Evolutionary conservation across 2,113 vertebrate species (phyloP).

Genomic region (Forbesichthys papilliferus): DNA sequence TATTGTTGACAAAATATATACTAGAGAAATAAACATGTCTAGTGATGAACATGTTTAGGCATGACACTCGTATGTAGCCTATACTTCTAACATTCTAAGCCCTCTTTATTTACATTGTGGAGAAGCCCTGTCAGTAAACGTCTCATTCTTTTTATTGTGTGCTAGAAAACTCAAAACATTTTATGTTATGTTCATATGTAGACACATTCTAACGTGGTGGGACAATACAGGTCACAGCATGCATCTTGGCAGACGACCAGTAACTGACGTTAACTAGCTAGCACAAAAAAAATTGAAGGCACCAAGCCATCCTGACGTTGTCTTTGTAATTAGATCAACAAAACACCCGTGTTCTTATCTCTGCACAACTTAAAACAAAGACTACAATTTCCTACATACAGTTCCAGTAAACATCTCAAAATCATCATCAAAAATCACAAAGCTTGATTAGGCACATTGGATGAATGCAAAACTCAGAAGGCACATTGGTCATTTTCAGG

Average conservation of each 20-base stretch:
- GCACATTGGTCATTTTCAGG: slow-evolving; percentile 41
- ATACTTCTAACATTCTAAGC: slow-evolving; percentile 4
- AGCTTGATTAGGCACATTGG: slow-evolving; percentile 8
- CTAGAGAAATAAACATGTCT: slow-evolving; percentile 23
- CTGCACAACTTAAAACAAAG: too few relatives aligned
- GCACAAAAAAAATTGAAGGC: too few relatives aligned
- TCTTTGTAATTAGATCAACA: too few relatives aligned
- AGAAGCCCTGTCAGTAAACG: background rate
- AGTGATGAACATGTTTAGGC: slow-evolving; percentile 37
- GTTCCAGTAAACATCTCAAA: background rate
- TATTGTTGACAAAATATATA: slow-evolving; percentile 22
- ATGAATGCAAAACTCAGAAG: slow-evolving; percentile 7
- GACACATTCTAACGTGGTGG: background rate
- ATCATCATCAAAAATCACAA: background rate
- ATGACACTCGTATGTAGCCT: background rate
- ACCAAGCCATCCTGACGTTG: background rate
- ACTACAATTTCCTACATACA: background rate
- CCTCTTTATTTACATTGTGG: slow-evolving; percentile 1
- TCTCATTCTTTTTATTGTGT: too few relatives aligned
- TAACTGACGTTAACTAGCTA: background rate
- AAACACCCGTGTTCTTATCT: too few relatives aligned
- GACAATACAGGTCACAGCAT: slow-evolving; percentile 4
- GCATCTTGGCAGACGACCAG: background rate
- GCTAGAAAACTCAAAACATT: too few relatives aligned
- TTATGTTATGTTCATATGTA: too few relatives aligned